These are phyloP conservation scores for Melangyna quadrimaculata DNA, from an alignment of 2,888 invertebrate species.

Conservation along the genomic window DNA sequence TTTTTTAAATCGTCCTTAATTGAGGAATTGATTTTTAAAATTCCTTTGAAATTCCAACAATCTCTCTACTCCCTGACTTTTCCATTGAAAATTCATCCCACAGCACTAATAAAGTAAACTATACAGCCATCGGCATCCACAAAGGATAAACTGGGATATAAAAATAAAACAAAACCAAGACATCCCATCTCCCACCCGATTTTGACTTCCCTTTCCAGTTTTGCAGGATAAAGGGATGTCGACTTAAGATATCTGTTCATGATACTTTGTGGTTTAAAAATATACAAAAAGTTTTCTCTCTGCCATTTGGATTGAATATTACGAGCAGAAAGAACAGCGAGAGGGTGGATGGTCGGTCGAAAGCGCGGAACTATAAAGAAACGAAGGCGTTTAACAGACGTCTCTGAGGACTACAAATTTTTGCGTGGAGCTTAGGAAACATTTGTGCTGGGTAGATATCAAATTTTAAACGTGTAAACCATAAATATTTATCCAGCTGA, in stretches of 20 bases:
- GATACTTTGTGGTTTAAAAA: slow-evolving; percentile 4
- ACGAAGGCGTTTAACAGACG: not conserved
- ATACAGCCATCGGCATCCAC: slow-evolving; percentile 4
- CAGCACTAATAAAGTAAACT: slow-evolving; percentile 9
- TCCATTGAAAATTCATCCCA: slow-evolving; percentile 7
- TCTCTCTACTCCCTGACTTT: not conserved
- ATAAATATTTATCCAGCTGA: not conserved
- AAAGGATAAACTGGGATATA: not conserved
- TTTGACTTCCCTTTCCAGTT: not conserved
- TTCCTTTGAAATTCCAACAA: slow-evolving; percentile 12
- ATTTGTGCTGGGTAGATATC: not conserved
- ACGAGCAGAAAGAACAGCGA: no score
- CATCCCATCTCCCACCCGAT: not conserved
- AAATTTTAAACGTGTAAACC: not conserved
- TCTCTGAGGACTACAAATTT: not conserved
- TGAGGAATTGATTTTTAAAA: slow-evolving; percentile 18
- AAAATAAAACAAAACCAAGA: not conserved
- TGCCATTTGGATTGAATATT: not conserved
- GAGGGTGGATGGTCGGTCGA: not conserved
- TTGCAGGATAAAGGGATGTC: slow-evolving; percentile 4
- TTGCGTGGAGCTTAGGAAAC: not conserved
- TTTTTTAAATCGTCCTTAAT: slow-evolving; percentile 3
- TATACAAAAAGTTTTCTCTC: not conserved
- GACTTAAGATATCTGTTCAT: not conserved
- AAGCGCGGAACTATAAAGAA: not conserved